phyloP scores from a whole-genome alignment of 2,888 invertebrate genomes.

The Leptinotarsa rubiginosa region DNA sequence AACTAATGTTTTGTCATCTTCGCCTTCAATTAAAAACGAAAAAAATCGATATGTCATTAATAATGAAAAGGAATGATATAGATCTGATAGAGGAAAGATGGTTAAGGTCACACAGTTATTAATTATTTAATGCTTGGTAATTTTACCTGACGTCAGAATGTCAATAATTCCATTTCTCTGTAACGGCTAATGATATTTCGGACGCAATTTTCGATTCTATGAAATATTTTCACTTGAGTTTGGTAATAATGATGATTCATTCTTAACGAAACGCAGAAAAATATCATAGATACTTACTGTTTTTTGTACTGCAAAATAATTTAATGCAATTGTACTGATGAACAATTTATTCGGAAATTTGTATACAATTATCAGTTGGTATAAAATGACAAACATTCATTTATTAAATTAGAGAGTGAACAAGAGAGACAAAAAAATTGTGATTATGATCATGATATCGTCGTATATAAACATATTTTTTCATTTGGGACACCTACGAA shows the following conservation, averaged over 20 bases:
- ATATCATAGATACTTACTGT: too few relatives aligned
- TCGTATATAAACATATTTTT: too few relatives aligned
- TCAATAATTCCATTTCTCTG: slow-evolving; percentile 34
- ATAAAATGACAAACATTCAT: too few relatives aligned
- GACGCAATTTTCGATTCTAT: slow-evolving; percentile 17
- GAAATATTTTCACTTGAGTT: slow-evolving; percentile 1
- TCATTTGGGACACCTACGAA: too few relatives aligned
- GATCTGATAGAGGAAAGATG: slow-evolving; percentile 41
- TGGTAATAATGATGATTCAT: neutral
- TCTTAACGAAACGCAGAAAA: neutral
- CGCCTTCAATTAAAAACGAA: slow-evolving; percentile 23
- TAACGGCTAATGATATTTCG: slow-evolving; percentile 14
- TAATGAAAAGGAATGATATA: slow-evolving; percentile 39
- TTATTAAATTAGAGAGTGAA: too few relatives aligned
- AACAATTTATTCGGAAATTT: too few relatives aligned
- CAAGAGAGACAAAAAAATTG: too few relatives aligned
- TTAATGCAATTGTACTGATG: too few relatives aligned
- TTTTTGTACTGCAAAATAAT: too few relatives aligned
- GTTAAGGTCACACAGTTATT: slow-evolving; percentile 45
- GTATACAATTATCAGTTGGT: too few relatives aligned
- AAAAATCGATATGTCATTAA: slow-evolving; percentile 41
- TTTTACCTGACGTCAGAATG: slow-evolving; percentile 41
- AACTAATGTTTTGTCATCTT: slow-evolving; percentile 13
- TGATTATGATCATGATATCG: too few relatives aligned
- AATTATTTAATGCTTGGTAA: slow-evolving; percentile 41